These are phyloP conservation scores for Eucera pruinosa DNA, from an alignment of 2,888 invertebrate genomes.

Conservation along the genomic window DNA sequence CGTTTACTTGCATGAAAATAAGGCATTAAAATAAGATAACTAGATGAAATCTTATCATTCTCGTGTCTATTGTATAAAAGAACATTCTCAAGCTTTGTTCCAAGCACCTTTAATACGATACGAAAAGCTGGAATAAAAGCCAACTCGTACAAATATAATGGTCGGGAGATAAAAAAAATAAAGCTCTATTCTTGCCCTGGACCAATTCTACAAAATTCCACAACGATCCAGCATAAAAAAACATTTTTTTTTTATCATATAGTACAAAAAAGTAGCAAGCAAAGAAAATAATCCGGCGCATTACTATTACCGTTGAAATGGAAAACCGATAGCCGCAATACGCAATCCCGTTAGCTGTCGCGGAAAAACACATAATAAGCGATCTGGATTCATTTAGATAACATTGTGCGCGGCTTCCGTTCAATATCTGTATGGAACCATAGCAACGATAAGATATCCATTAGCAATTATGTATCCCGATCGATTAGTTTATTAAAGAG, in stretches of 20 bases:
- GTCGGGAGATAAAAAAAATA: neutral
- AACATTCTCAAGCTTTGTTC: neutral
- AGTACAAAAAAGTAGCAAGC: neutral
- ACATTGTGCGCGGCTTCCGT: constrained; percentile 6
- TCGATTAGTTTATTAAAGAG: constrained; percentile 49
- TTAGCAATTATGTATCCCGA: constrained; percentile 41
- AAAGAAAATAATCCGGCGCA: neutral
- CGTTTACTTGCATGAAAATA: too few relatives aligned
- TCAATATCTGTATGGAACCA: constrained; percentile 15
- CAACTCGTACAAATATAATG: neutral
- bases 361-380: constrained; percentile 19
- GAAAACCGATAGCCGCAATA: constrained; percentile 13
- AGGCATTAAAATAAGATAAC: neutral
- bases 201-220: neutral
- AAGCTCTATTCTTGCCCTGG: neutral
- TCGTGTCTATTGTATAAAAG: neutral
- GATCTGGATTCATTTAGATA: constrained; percentile 45
- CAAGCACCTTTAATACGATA: neutral
- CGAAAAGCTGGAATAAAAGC: neutral
- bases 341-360: constrained; percentile 20
- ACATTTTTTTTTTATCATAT: too few relatives aligned
- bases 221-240: neutral
- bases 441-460: constrained; percentile 45
- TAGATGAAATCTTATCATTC: neutral
- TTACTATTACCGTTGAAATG: constrained; percentile 20